phyloP scores from a whole-genome alignment of 1,140 invertebrate species.

The Protaetia brevitarsis region DNA sequence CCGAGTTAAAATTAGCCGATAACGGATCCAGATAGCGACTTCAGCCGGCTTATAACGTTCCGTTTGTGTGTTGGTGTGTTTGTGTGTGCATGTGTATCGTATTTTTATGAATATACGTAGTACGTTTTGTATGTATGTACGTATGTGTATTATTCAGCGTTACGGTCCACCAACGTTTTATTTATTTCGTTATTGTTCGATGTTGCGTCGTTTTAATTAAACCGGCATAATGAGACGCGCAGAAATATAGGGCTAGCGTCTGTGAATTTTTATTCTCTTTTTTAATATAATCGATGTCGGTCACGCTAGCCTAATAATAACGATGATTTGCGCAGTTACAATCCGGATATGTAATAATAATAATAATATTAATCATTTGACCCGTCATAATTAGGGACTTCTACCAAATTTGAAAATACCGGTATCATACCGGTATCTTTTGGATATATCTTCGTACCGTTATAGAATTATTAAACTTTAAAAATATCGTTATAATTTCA shows the following conservation, averaged over 20 bases:
- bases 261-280: too few species aligned
- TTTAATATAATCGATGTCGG: constrained; percentile 3
- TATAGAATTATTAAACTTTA: too few species aligned
- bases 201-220: constrained; percentile 9
- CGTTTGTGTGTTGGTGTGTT: neutral
- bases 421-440: too few species aligned
- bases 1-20: constrained; percentile 19
- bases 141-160: neutral
- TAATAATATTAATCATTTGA: too few species aligned
- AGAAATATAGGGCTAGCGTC: neutral
- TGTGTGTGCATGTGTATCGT: neutral
- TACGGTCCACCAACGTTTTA: constrained; percentile 8
- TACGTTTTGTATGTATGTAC: neutral
- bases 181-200: constrained; percentile 18
- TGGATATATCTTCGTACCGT: too few species aligned
- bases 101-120: neutral
- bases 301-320: neutral
- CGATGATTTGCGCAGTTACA: too few species aligned
- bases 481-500: too few species aligned
- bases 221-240: neutral
- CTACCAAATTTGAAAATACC: too few species aligned
- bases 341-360: too few species aligned
- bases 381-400: too few species aligned
- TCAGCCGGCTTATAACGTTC: constrained; percentile 10
- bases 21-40: constrained; percentile 20